Conservation (phyloP, 2,888 invertebrate genomes). For the Metellina segmentata region DNA sequence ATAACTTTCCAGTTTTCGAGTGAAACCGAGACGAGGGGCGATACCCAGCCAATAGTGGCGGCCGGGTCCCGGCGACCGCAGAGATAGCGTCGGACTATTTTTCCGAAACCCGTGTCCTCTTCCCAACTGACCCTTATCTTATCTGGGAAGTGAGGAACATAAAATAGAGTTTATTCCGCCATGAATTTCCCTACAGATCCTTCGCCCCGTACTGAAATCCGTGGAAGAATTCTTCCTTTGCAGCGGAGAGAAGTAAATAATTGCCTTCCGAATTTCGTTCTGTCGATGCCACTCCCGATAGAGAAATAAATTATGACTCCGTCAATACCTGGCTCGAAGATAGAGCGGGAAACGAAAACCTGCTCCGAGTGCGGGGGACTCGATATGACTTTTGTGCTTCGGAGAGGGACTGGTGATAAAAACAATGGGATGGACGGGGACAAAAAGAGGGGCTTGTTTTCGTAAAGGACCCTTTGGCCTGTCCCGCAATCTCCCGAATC, state of each 20-base stretch:
- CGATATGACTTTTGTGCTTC: too few relatives aligned
- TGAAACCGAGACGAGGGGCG: neutral
- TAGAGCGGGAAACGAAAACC: too few relatives aligned
- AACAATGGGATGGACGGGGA: too few relatives aligned
- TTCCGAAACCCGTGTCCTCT: constrained; percentile 31
- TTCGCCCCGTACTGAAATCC: constrained; percentile 9
- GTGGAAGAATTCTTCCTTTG: constrained; percentile 10
- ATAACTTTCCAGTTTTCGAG: too few relatives aligned
- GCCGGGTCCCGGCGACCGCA: constrained; percentile 22
- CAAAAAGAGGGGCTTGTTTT: too few relatives aligned
- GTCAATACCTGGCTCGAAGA: too few relatives aligned
- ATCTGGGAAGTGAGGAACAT: constrained; percentile 62
- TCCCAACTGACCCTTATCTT: constrained; percentile 71
- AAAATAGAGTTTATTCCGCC: constrained; percentile 71
- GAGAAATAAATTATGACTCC: too few relatives aligned
- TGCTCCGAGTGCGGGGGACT: too few relatives aligned
- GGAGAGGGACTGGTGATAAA: too few relatives aligned
- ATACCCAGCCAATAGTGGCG: constrained; percentile 49
- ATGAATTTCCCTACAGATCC: constrained; percentile 60
- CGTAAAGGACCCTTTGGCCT: too few relatives aligned
- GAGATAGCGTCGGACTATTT: constrained; percentile 53
- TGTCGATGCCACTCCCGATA: constrained; percentile 30
- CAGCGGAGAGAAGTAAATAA: constrained; percentile 28
- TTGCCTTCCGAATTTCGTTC: constrained; percentile 43
- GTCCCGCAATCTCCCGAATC: too few relatives aligned